phyloP scores from a whole-genome alignment of 1,140 invertebrate species.

The Caenorhabditis tropicalis region DNA sequence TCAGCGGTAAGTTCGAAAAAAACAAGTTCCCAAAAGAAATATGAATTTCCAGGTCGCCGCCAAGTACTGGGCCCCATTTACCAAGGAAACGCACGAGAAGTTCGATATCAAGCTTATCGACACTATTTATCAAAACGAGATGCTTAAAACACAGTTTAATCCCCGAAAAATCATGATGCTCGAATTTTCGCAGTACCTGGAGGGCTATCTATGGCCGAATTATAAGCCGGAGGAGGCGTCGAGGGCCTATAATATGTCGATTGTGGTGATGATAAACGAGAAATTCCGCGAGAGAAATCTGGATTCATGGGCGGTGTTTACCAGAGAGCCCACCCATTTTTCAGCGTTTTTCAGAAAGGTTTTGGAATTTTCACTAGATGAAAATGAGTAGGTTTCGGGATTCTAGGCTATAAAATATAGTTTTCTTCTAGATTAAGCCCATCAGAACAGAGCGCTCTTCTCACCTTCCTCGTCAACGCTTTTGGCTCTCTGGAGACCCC shows the following conservation, averaged over 20 bases:
- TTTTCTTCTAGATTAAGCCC: background rate
- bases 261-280: conserved; percentile 96
- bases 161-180: conserved; percentile 18
- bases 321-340: conserved; percentile 83
- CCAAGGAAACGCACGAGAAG: conserved; percentile 15
- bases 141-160: conserved; percentile 27
- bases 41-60: conserved; percentile 39
- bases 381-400: conserved; percentile 66
- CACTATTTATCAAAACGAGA: conserved; percentile 49
- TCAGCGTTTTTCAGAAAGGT: conserved; percentile 86
- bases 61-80: conserved; percentile 52
- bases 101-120: conserved; percentile 41
- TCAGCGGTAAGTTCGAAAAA: background rate
- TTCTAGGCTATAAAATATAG: background rate
- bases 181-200: conserved; percentile 81
- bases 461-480: conserved; percentile 92
- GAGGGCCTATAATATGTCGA: conserved; percentile 87
- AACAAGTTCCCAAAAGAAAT: background rate
- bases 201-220: conserved; percentile 97
- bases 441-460: conserved; percentile 83
- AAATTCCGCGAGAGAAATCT: conserved; percentile 91
- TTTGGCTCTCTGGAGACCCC: conserved; percentile 82
- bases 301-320: conserved; percentile 78
- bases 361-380: conserved; percentile 77
- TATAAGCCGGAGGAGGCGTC: conserved; percentile 78